Percentiles rank a stretch among this genome's conserved stretches.
Evolutionary conservation across 2,888 invertebrate species (phyloP).

Genomic region (Dasysyrphus tricinctus): DNA sequence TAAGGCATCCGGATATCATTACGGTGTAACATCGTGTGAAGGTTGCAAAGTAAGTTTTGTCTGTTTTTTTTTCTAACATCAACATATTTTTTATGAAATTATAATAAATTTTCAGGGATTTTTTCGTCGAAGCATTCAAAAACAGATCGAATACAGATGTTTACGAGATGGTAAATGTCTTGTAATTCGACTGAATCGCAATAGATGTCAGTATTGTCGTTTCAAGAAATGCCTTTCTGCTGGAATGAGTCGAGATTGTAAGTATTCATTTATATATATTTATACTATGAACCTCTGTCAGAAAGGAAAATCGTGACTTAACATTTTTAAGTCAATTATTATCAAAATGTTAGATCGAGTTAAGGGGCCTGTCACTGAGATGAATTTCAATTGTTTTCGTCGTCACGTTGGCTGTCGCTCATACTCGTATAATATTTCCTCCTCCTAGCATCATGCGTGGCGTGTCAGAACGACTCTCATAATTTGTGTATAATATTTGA

Average conservation of each 20-base stretch:
- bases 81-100: neutral
- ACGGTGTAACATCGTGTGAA: slow-evolving; percentile 99
- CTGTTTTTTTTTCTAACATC: neutral
- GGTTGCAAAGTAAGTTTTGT: slow-evolving; percentile 94
- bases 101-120: slow-evolving; percentile 89
- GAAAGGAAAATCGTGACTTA: slow-evolving; percentile 63
- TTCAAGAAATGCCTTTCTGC: slow-evolving; percentile 98
- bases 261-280: slow-evolving; percentile 84
- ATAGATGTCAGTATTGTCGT: slow-evolving; percentile 97
- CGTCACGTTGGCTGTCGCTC: slow-evolving; percentile 36
- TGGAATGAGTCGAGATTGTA: slow-evolving; percentile 98
- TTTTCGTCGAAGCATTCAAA: slow-evolving; percentile 97
- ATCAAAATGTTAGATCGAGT: slow-evolving; percentile 56
- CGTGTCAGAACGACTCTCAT: slow-evolving; percentile 53
- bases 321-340: slow-evolving; percentile 54
- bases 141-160: slow-evolving; percentile 98
- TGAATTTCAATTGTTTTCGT: slow-evolving; percentile 49
- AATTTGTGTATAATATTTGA: slow-evolving; percentile 59
- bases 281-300: slow-evolving; percentile 16
- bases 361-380: slow-evolving; percentile 36
- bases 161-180: slow-evolving; percentile 96
- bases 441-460: slow-evolving; percentile 40
- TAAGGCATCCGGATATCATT: slow-evolving; percentile 95
- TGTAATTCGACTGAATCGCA: slow-evolving; percentile 95
- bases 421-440: neutral